phyloP scores from a whole-genome alignment of 2,888 invertebrate genomes.

The Esperia sulphurella region DNA sequence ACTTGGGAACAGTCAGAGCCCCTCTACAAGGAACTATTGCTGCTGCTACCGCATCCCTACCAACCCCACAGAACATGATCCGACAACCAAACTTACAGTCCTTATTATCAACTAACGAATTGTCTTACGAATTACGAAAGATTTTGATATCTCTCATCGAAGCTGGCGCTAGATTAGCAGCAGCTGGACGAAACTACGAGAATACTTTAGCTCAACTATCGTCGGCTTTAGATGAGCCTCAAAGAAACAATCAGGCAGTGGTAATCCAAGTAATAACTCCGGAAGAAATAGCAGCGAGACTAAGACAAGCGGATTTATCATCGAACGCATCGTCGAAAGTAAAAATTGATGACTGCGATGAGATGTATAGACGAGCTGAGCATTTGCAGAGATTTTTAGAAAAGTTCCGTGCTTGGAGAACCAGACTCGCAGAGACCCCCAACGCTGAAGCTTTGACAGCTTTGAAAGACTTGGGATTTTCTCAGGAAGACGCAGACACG shows the following conservation, averaged over 20 bases:
- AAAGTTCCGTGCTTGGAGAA: constrained; percentile 61
- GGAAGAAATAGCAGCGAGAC: constrained; percentile 55
- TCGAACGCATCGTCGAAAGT: constrained; percentile 17
- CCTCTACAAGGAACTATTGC: constrained; percentile 59
- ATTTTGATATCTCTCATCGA: constrained; percentile 68
- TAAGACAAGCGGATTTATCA: constrained; percentile 25
- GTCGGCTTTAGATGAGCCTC: constrained; percentile 60
- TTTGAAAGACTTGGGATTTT: constrained; percentile 57
- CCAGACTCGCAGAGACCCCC: constrained; percentile 51
- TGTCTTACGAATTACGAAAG: constrained; percentile 60
- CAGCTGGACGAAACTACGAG: constrained; percentile 62
- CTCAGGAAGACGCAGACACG: constrained; percentile 47
- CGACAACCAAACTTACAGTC: constrained; percentile 67
- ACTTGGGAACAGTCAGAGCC: constrained; percentile 61
- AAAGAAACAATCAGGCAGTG: constrained; percentile 31
- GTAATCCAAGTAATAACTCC: constrained; percentile 62
- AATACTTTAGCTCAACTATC: constrained; percentile 54
- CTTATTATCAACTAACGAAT: constrained; percentile 62
- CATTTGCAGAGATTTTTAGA: constrained; percentile 58
- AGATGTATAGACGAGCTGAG: constrained; percentile 51
- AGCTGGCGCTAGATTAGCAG: constrained; percentile 65
- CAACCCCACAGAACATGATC: constrained; percentile 42
- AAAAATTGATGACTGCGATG: constrained; percentile 19
- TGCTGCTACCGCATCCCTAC: constrained; percentile 62
- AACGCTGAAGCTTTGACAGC: constrained; percentile 47